Conservation (phyloP, 2,797 vertebrate genomes). For the Brachyalestes nurse region DNA sequence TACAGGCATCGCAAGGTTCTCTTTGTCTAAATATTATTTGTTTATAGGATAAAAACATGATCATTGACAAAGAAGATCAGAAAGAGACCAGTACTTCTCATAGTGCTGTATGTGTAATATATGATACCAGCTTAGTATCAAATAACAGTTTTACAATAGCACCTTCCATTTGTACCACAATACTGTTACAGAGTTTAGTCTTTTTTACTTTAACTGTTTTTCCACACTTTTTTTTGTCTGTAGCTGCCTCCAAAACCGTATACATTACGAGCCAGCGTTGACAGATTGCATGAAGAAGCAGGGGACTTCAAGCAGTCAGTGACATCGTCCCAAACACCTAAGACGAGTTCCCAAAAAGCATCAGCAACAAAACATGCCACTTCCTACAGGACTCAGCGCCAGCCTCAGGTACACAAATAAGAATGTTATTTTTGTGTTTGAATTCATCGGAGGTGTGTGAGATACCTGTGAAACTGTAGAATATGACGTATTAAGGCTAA, state of each 20-base stretch:
- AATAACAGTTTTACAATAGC: too few relatives aligned
- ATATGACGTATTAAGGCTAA: neutral
- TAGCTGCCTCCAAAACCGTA: conserved; percentile 86
- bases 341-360: conserved; percentile 60
- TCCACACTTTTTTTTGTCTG: conserved; percentile 31
- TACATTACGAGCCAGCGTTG: conserved; percentile 72
- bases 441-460: neutral
- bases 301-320: conserved; percentile 43
- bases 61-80: too few relatives aligned
- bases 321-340: conserved; percentile 46
- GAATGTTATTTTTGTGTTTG: neutral
- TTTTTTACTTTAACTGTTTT: conserved; percentile 16
- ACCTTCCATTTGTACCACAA: too few relatives aligned
- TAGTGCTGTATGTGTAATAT: too few relatives aligned
- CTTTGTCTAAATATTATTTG: too few relatives aligned
- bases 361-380: conserved; percentile 54
- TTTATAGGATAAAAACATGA: too few relatives aligned
- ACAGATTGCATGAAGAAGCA: conserved; percentile 69
- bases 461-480: neutral
- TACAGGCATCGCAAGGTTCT: too few relatives aligned
- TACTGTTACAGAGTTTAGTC: neutral
- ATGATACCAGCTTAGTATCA: too few relatives aligned
- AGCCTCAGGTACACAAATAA: conserved; percentile 68
- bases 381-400: conserved; percentile 62
- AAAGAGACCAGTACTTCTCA: too few relatives aligned